A percentile compares a stretch with the other conserved stretches of the same genome.
These are phyloP conservation scores for Carcharodon carcharias DNA, from an alignment of 2,797 vertebrate genomes.

Conservation along the genomic window DNA sequence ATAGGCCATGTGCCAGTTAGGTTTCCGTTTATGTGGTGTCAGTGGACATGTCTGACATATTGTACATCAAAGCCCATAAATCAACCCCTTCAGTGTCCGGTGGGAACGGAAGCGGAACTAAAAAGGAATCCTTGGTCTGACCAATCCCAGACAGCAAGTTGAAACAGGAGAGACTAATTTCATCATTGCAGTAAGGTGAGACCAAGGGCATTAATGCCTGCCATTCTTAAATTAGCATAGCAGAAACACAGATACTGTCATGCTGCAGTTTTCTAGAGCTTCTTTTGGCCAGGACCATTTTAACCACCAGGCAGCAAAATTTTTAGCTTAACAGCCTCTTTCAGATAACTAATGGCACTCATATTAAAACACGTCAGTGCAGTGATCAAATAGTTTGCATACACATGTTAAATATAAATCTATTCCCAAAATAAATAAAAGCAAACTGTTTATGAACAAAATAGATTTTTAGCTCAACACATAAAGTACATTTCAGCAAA, in stretches of 20 bases:
- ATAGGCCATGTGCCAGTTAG: background rate
- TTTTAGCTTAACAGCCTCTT: background rate
- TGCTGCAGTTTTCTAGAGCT: conserved; percentile 39
- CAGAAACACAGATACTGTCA: conserved; percentile 39
- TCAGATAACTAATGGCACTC: background rate
- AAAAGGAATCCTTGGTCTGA: conserved; percentile 29
- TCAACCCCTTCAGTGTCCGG: background rate
- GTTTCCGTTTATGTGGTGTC: conserved; percentile 3
- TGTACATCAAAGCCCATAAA: background rate
- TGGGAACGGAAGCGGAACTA: background rate
- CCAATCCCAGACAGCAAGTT: conserved; percentile 37
- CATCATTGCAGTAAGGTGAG: conserved; percentile 38
- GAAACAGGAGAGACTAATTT: conserved; percentile 32
- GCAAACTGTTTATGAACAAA: background rate
- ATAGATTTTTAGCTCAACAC: background rate
- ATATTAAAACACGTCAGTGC: background rate
- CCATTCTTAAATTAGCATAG: conserved; percentile 42
- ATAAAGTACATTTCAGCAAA: background rate
- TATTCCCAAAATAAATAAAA: background rate
- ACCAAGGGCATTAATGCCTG: conserved; percentile 38
- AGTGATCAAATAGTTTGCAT: background rate
- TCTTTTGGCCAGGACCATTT: conserved; percentile 32
- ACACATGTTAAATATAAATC: background rate
- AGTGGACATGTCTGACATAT: background rate
- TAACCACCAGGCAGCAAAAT: background rate